These are phyloP conservation scores for Drosophila carrolli DNA, from an alignment of 1,140 invertebrate species.

Conservation along the genomic window DNA sequence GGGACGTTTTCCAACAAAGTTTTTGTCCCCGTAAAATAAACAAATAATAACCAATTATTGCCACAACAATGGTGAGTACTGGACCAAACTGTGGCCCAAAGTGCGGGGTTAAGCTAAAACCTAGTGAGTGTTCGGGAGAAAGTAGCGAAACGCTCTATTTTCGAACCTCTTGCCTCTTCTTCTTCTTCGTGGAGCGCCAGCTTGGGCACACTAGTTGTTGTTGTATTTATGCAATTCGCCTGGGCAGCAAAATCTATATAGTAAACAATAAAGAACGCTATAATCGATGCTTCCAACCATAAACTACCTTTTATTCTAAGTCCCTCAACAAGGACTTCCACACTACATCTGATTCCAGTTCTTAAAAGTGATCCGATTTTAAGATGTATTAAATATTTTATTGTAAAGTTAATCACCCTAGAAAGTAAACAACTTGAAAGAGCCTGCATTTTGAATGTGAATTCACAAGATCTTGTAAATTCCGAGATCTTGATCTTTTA, in stretches of 20 bases:
- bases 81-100: not conserved
- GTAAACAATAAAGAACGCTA: constrained; percentile 3
- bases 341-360: too few species aligned
- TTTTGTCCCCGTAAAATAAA: constrained; percentile 41
- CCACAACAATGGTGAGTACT: constrained; percentile 57
- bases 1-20: constrained; percentile 42
- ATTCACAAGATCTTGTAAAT: not conserved
- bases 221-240: constrained; percentile 73
- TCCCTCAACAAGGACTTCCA: too few species aligned
- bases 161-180: constrained; percentile 35
- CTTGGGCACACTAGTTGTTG: constrained; percentile 56
- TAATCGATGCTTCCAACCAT: not conserved
- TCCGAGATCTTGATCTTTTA: not conserved
- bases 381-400: too few species aligned
- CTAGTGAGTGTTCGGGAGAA: constrained; percentile 14
- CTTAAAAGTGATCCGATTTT: too few species aligned
- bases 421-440: too few species aligned
- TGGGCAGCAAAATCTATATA: constrained; percentile 7
- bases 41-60: constrained; percentile 59
- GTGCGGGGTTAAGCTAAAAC: not conserved
- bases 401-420: too few species aligned
- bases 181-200: constrained; percentile 51
- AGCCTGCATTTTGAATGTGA: too few species aligned
- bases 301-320: not conserved
- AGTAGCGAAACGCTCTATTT: constrained; percentile 15